Evolutionary conservation across 2,888 invertebrate species (phyloP).

Genomic region (Sympetrum striolatum): DNA sequence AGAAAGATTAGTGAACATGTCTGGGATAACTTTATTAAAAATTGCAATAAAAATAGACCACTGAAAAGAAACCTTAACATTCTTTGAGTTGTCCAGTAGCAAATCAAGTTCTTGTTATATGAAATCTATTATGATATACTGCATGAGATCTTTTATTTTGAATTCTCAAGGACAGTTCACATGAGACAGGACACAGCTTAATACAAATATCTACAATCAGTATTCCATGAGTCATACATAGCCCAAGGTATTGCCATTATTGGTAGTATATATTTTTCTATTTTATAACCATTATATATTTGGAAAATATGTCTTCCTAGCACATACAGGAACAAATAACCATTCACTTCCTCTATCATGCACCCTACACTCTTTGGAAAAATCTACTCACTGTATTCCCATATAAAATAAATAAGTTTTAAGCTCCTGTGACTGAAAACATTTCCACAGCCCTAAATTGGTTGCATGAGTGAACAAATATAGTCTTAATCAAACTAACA

Average conservation of each 20-base stretch:
- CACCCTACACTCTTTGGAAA: slow-evolving; percentile 38
- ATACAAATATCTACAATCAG: slow-evolving; percentile 41
- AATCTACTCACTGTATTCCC: slow-evolving; percentile 13
- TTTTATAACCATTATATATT: slow-evolving; percentile 33
- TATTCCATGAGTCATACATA: not conserved
- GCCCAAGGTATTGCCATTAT: slow-evolving; percentile 40
- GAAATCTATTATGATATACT: slow-evolving; percentile 30
- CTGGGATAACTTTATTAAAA: slow-evolving; percentile 43
- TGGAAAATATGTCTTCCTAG: slow-evolving; percentile 43
- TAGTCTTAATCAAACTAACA: not conserved
- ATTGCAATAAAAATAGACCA: slow-evolving; percentile 42
- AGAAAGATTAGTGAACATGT: slow-evolving; percentile 9
- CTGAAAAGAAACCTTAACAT: slow-evolving; percentile 40
- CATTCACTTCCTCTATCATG: slow-evolving; percentile 19
- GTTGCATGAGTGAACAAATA: not conserved
- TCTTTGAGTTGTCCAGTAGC: slow-evolving; percentile 36
- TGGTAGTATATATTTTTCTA: slow-evolving; percentile 31
- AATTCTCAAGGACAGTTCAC: slow-evolving; percentile 34
- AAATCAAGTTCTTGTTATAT: slow-evolving; percentile 30
- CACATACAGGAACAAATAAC: slow-evolving; percentile 34
- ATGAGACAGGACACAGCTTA: slow-evolving; percentile 33
- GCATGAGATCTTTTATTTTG: slow-evolving; percentile 19
- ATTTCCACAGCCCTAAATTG: slow-evolving; percentile 1
- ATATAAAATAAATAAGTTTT: not conserved
- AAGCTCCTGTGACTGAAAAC: slow-evolving; percentile 8